These are phyloP conservation scores for Drosophila seguyi DNA, from an alignment of 1,140 invertebrate species.

Conservation along the genomic window DNA sequence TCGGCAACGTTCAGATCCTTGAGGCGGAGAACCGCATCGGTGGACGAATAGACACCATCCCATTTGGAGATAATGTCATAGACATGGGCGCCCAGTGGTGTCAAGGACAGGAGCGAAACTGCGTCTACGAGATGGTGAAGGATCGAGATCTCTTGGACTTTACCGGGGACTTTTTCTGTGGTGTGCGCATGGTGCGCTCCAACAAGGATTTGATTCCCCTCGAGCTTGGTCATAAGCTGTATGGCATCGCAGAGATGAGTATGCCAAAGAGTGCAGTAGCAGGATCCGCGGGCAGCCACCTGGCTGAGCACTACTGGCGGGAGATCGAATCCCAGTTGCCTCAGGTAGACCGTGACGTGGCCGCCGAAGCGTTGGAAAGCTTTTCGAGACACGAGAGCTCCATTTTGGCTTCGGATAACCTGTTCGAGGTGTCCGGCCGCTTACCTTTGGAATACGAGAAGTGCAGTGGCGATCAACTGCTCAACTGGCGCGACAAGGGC, in stretches of 20 bases:
- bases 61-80: conserved; percentile 87
- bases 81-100: conserved; percentile 93
- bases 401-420: conserved; percentile 86
- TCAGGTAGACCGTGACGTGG: conserved; percentile 47
- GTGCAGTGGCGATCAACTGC: conserved; percentile 86
- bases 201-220: conserved; percentile 73
- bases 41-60: conserved; percentile 87
- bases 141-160: conserved; percentile 86
- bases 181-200: conserved; percentile 67
- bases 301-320: conserved; percentile 35
- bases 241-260: conserved; percentile 25
- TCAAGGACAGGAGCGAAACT: conserved; percentile 91
- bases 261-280: conserved; percentile 12
- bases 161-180: conserved; percentile 35
- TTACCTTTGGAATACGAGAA: conserved; percentile 82
- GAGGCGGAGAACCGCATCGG: conserved; percentile 91
- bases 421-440: conserved; percentile 84
- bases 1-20: conserved; percentile 86
- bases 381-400: conserved; percentile 86
- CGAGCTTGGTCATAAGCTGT: conserved; percentile 43
- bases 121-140: conserved; percentile 88
- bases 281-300: conserved; percentile 84
- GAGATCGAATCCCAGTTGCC: not conserved
- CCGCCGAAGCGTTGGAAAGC: conserved; percentile 85
- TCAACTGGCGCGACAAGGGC: conserved; percentile 88